Base-by-base conservation (phyloP, 2,113 vertebrate species). In the Pycnonotus jocosus region DNA sequence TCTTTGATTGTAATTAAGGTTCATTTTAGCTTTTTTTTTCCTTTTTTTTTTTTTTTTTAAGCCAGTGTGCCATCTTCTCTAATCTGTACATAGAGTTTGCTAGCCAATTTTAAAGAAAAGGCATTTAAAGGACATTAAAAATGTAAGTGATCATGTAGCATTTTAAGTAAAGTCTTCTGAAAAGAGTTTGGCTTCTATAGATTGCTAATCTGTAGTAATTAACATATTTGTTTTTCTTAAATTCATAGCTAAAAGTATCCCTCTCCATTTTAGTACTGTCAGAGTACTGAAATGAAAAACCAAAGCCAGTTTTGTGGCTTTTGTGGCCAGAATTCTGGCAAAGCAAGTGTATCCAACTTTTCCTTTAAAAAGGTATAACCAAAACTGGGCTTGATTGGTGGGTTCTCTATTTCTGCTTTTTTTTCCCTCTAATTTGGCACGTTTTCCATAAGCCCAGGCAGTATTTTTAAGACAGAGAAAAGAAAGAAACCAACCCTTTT, bases 1-100 rank as follows among this genome's bases (percentile, higher is more conserved):
- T 93, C 97, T 98, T 97, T 94, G 97, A 97, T 98, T 97, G 84
- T 28, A 54, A 98, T 98, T 97, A 98, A 98, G 98, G 98, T 96
- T 98, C 98, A 97, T 98, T 97, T 98, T 97, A 96, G 96, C 96
- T 97, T 97, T 96, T 97, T 35, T 7, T 37, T 95, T 97, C n/a
- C n/a, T 94, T 96, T 5, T 7, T 15, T 72, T 25, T 65, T 57
- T 38, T 16, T 97, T 85, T 95, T 98, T 98, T 87, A 98, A 97
- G 97, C 96, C 97, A 96, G 97, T 98, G 98, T 98, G 97, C 97
- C 98, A 97, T 98, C 93, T 95, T 97, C 91, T 97, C 94, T 94
- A 97, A 73, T 94, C 76, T 94, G 89, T 97, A 95, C 83, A 81
- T 83, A 57, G 86, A 93, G 89, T 91, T 88, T 79, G 65, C 62